Conservation (phyloP, 1,140 invertebrate genomes). For the Ostrea edulis region DNA sequence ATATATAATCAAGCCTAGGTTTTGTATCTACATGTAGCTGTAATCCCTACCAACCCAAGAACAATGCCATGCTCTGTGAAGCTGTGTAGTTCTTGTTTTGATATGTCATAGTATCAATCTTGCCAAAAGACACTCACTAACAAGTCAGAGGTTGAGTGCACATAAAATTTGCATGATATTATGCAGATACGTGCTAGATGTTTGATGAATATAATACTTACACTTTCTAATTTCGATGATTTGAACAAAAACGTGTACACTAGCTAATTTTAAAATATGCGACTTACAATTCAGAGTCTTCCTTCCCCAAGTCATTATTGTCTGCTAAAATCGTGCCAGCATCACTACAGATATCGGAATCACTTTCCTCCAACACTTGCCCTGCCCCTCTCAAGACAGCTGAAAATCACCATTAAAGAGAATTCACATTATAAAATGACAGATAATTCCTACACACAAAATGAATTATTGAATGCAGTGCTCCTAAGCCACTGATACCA, state of each 20-base stretch:
- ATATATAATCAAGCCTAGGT: not conserved
- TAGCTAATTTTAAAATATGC: not conserved
- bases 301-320: conserved; percentile 35
- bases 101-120: no score
- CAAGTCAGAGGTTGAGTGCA: no score
- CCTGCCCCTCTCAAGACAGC: conserved; percentile 52
- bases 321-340: conserved; percentile 53
- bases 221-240: no score
- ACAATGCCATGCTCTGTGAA: no score
- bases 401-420: conserved; percentile 41
- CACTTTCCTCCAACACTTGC: conserved; percentile 45
- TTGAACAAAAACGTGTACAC: no score
- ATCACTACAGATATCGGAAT: conserved; percentile 58
- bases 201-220: no score
- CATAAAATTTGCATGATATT: no score
- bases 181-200: no score
- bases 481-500: not conserved
- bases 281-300: conserved; percentile 51
- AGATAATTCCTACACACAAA: not conserved
- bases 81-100: no score
- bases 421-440: not conserved
- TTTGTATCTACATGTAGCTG: not conserved
- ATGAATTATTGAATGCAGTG: conserved; percentile 12
- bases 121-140: no score
- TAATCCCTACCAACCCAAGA: not conserved